A percentile compares a stretch with the other conserved stretches of the same genome.
Conservation (phyloP, 2,888 invertebrate genomes). For the Plagiodera versicolora region DNA sequence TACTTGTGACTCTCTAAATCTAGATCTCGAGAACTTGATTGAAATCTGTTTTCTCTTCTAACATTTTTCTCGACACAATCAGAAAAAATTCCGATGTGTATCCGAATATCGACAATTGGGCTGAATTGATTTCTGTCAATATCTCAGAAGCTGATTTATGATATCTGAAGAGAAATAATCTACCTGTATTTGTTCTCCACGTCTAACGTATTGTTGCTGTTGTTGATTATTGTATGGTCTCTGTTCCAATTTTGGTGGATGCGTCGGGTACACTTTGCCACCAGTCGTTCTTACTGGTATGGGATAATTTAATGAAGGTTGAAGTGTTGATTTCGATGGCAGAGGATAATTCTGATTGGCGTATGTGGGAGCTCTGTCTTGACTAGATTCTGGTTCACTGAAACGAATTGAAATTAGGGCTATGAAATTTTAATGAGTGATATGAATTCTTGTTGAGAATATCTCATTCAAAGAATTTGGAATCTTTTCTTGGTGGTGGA, state of each 20-base stretch:
- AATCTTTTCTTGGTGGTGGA: too few relatives aligned
- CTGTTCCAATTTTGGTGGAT: slow-evolving; percentile 17
- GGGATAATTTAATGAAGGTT: slow-evolving; percentile 30
- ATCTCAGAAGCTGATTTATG: too few relatives aligned
- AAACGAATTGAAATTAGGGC: slow-evolving; percentile 10
- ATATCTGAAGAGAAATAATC: too few relatives aligned
- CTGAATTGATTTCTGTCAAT: too few relatives aligned
- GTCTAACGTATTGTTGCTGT: slow-evolving; percentile 27
- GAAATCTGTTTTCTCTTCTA: too few relatives aligned
- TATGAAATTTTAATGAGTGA: neutral
- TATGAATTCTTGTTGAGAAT: too few relatives aligned
- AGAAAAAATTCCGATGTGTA: too few relatives aligned
- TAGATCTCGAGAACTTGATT: too few relatives aligned
- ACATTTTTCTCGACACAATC: too few relatives aligned
- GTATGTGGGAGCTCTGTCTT: slow-evolving; percentile 38
- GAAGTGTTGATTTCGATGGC: slow-evolving; percentile 21
- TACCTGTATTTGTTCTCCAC: slow-evolving; percentile 32
- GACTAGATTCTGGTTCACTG: slow-evolving; percentile 37
- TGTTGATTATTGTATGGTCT: slow-evolving; percentile 20
- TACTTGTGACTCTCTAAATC: too few relatives aligned
- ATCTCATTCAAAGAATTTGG: too few relatives aligned
- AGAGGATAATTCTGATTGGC: slow-evolving; percentile 33
- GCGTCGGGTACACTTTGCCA: slow-evolving; percentile 21
- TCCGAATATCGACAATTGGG: too few relatives aligned
- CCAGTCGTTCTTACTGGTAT: slow-evolving; percentile 23